Evolutionary conservation across 2,797 vertebrate species (phyloP), one percentile per base, ranked within the genome.

Genomic region (Esox lucius): DNA sequence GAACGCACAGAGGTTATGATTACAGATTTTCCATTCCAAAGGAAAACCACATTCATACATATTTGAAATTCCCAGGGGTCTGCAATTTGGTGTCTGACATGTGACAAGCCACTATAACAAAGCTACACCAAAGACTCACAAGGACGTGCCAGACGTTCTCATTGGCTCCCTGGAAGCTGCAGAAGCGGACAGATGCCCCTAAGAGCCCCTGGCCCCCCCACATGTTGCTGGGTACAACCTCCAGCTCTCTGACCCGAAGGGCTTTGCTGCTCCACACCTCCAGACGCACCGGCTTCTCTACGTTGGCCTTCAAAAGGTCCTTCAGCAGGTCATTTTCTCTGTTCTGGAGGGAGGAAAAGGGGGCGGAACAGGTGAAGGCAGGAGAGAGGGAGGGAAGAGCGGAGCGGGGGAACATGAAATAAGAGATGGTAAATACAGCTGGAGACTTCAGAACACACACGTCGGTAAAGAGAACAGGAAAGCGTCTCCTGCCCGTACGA

Each of bases 191-290:
- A 0, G 97, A 98, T 71, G 96, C 96, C 0, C 97, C 97, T 59
- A 99, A 94, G 73, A 99, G 94, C 64, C 97, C 97, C 81, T 97
- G 96, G 19, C 97, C 97, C 0, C 97, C 97, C 97, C 97, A 99
- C 97, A 97, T 98, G 89, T 97, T 98, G 85, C 95, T 98, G 81
- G 97, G 97, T 15, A 92, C 89, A 82, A 99, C 96, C 80, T 97
- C 95, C 85, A 98, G 91, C 77, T 98, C 96, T 6, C 97, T 94
- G 56, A 97, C 89, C 76, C 93, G 93, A 92, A 96, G 94, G 0
- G 93, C 95, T 91, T 98, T 98, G 67, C 93, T 97, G 84, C 90
- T 99, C 84, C 95, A 98, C 70, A 98, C 96, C 86, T 97, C 95
- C 70, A 98, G 90, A 90, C 95, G 98, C 83, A 98, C 96, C 0